Evolutionary conservation across 2,113 vertebrate species (phyloP).

Genomic region (Indicator indicator): DNA sequence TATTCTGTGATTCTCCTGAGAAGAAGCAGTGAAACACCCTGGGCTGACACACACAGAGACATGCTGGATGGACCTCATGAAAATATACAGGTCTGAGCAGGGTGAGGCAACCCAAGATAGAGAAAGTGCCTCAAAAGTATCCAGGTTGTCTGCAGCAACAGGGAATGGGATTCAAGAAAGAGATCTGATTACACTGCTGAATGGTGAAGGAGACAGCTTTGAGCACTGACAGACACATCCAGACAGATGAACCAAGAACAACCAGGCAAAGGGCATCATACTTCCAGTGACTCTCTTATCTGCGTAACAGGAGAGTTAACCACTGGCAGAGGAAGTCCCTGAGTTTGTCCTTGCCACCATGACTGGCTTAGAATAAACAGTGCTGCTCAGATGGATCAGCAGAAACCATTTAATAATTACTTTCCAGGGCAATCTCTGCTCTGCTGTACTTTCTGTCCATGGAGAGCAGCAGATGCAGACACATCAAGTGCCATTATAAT

Average conservation of each 20-base stretch:
- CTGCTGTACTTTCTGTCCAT: neutral
- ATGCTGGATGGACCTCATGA: neutral
- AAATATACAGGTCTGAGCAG: neutral
- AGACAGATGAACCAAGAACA: neutral
- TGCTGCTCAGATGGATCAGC: conserved; percentile 21
- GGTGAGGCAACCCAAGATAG: neutral
- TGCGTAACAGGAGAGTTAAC: neutral
- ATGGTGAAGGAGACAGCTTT: neutral
- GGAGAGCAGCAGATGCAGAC: conserved; percentile 4
- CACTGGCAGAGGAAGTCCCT: neutral
- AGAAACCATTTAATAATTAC: conserved; percentile 36
- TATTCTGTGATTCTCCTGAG: neutral
- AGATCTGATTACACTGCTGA: neutral
- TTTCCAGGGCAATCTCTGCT: conserved; percentile 38
- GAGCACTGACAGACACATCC: neutral
- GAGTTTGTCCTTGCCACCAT: neutral
- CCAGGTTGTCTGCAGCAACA: neutral
- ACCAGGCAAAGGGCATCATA: neutral
- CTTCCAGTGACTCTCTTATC: neutral
- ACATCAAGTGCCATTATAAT: neutral
- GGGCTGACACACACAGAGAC: neutral
- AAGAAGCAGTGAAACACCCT: neutral
- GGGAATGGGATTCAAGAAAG: neutral
- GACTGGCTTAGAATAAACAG: neutral
- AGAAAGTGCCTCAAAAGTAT: neutral